phyloP scores from a whole-genome alignment of 2,888 invertebrate species.

The Acanthacorydalis orientalis region DNA sequence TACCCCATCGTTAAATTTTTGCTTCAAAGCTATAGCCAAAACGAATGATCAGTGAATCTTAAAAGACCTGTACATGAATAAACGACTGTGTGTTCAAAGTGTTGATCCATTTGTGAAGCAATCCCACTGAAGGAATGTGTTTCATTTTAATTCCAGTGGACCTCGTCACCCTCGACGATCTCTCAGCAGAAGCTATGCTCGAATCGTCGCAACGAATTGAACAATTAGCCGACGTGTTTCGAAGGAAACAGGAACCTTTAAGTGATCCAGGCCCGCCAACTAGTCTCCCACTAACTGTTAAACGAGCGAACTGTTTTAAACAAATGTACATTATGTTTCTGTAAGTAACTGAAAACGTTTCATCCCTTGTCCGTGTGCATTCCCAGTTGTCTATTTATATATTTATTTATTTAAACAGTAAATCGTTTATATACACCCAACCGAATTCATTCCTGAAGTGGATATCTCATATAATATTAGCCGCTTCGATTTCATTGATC shows the following conservation, averaged over 20 bases:
- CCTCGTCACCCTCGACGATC: constrained; percentile 79
- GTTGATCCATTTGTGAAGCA: too few relatives aligned
- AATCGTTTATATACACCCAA: constrained; percentile 63
- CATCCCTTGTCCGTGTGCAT: neutral
- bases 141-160: constrained; percentile 48
- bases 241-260: constrained; percentile 44
- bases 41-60: too few relatives aligned
- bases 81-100: too few relatives aligned
- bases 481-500: constrained; percentile 66
- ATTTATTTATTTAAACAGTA: constrained; percentile 25
- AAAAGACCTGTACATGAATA: too few relatives aligned
- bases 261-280: constrained; percentile 66
- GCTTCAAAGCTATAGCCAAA: too few relatives aligned
- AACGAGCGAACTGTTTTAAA: constrained; percentile 43
- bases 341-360: constrained; percentile 23
- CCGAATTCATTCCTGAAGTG: constrained; percentile 68
- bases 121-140: neutral
- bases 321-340: constrained; percentile 54
- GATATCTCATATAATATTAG: constrained; percentile 58
- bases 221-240: constrained; percentile 68
- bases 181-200: constrained; percentile 85
- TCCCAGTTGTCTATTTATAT: neutral
- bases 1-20: too few relatives aligned
- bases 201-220: constrained; percentile 90
- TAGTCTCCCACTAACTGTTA: constrained; percentile 47